phyloP scores from a whole-genome alignment of 2,888 invertebrate genomes.

The Trilocha varians region DNA sequence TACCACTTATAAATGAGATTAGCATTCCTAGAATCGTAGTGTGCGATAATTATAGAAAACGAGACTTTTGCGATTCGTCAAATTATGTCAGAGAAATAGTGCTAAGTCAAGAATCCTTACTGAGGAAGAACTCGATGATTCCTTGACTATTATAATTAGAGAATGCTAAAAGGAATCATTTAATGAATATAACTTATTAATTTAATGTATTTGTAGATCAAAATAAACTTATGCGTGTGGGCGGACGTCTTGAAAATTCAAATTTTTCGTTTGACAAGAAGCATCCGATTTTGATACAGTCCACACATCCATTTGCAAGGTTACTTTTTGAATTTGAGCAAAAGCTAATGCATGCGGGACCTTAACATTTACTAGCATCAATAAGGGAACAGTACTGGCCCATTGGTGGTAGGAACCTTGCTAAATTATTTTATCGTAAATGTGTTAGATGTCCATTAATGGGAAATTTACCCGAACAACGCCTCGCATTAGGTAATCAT shows the following conservation, averaged over 20 bases:
- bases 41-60: conserved; percentile 9
- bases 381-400: conserved; percentile 18
- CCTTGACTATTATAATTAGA: conserved; percentile 10
- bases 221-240: conserved; percentile 16
- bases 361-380: conserved; percentile 13
- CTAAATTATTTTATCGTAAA: conserved; percentile 8
- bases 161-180: conserved; percentile 15
- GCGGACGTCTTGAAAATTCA: conserved; percentile 17
- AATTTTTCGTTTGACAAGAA: conserved; percentile 15
- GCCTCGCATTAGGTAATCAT: conserved; percentile 8
- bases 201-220: conserved; percentile 16
- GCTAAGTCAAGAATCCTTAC: background rate
- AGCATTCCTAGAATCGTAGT: conserved; percentile 6
- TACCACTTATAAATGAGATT: conserved; percentile 7
- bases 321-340: conserved; percentile 14
- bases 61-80: conserved; percentile 14
- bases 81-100: conserved; percentile 4
- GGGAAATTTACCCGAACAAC: conserved; percentile 16
- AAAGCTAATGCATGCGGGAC: conserved; percentile 16
- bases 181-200: conserved; percentile 13
- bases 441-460: conserved; percentile 8
- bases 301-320: conserved; percentile 17
- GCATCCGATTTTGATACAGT: conserved; percentile 21
- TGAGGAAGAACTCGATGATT: conserved; percentile 1
- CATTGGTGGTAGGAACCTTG: conserved; percentile 14